phyloP scores from a whole-genome alignment of 2,797 vertebrate species.

The Mycteria americana region DNA sequence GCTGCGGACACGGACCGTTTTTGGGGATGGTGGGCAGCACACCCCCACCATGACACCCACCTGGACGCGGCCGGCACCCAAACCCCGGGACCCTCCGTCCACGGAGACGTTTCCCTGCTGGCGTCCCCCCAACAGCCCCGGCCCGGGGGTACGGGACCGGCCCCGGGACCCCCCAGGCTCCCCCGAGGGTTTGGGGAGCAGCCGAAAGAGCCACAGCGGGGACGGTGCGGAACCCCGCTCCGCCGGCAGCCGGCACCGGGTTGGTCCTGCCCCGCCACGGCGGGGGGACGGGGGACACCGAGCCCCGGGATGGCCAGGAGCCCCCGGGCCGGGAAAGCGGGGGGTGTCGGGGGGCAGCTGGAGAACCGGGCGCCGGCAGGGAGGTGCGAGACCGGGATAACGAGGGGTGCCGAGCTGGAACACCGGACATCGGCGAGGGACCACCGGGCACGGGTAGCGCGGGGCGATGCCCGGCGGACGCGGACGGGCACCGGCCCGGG shows the following conservation, averaged over 20 bases:
- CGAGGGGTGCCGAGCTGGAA: neutral
- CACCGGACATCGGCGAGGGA: neutral
- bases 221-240: no score
- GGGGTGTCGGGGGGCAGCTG: rapidly evolving
- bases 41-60: neutral
- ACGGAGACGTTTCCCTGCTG: rapidly evolving
- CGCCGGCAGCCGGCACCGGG: no score
- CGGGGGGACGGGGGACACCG: no score
- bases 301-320: neutral
- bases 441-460: neutral
- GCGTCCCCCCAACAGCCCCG: neutral
- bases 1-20: rapidly evolving
- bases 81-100: no score
- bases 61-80: rapidly evolving
- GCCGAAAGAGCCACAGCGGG: neutral
- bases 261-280: no score
- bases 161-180: neutral
- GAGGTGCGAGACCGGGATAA: no score
- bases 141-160: rapidly evolving
- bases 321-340: neutral
- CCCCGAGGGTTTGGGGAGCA: neutral
- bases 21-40: no score
- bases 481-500: neutral
- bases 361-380: neutral
- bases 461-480: neutral